Base-by-base conservation (phyloP, 2,113 vertebrate species). In the Chascanopsetta lugubris region DNA sequence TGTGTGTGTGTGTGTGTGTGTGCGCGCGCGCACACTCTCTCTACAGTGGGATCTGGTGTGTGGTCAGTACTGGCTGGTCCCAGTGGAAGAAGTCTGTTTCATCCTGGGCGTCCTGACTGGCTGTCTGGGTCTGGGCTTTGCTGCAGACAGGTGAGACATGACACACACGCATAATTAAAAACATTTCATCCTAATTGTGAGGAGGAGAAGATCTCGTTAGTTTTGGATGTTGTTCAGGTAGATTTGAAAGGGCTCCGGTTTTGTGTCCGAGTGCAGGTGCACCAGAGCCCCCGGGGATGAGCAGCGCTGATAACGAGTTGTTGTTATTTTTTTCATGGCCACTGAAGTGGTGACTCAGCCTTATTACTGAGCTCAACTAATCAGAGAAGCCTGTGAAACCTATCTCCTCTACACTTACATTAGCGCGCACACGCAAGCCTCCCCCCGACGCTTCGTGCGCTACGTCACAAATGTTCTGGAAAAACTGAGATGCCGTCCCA, bases 31-130 rank as follows among this genome's bases (percentile, higher is more conserved):
- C n/a, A n/a, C n/a, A n/a, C n/a, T 51, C 1, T 65, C 17, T 61
- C 20, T 63, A 17, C 86, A 96, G 95, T 96, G 95, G 95, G 92
- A 95, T 83, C 92, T 96, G 88, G 95, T 96, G 79, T 95, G 94
- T 74, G 86, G 72, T 70, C 91, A 89, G 77, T 94, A 94, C 86
- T 96, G 95, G 95, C 82, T 94, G 83, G 93, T 95, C 74, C 94
- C 95, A 15, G 91, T 95, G 77, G 94, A 96, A 87, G 94, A 95
- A 88, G 94, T 94, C 51, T 95, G 94, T 70, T 95, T 95, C 85
- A 94, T 96, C 53, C 75, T 96, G 79, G 94, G 95, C 11, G 78
- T 93, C 67, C 91, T 94, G n/a, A 92, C 91, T 1, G 94, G 95
- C 49, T 94, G 92, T 54, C 90, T 96, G 36, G 78, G 90, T 51